Percentiles rank a stretch among this genome's conserved stretches.
These are phyloP conservation scores for Norana najaformis DNA, from an alignment of 2,888 invertebrate species.

Conservation along the genomic window DNA sequence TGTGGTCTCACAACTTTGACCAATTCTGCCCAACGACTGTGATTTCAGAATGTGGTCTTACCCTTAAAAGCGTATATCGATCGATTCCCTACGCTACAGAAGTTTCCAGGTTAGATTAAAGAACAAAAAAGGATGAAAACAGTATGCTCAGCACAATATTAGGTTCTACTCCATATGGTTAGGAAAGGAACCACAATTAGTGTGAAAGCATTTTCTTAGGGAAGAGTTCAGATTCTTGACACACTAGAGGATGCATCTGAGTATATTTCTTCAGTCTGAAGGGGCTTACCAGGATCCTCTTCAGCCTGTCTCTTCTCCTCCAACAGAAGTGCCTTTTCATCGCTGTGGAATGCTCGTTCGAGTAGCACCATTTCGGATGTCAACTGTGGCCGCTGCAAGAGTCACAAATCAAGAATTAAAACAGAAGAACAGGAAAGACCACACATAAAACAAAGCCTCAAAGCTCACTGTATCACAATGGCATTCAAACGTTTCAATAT, in stretches of 20 bases:
- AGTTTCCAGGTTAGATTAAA: neutral
- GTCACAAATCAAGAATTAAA: neutral
- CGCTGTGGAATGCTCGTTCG: constrained; percentile 19
- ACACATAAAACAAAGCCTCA: no score
- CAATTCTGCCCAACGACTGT: neutral
- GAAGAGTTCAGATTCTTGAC: neutral
- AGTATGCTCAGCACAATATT: neutral
- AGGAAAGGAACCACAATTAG: neutral
- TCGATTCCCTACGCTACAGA: neutral
- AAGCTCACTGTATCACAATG: no score
- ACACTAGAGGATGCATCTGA: neutral
- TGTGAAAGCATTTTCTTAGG: neutral
- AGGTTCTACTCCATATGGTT: neutral
- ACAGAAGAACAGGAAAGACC: neutral
- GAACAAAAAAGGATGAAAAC: neutral
- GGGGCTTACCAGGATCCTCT: constrained; percentile 24
- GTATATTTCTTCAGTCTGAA: neutral
- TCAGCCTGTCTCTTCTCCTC: constrained; percentile 24
- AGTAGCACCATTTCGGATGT: constrained; percentile 31
- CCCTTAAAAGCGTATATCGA: no score
- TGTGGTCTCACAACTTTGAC: neutral
- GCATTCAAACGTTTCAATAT: no score
- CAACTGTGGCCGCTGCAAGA: constrained; percentile 9
- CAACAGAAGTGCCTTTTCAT: constrained; percentile 16
- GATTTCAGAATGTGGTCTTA: neutral